These are phyloP conservation scores for Drosophila mauritiana DNA, from an alignment of 1,140 invertebrate species.

Conservation along the genomic window DNA sequence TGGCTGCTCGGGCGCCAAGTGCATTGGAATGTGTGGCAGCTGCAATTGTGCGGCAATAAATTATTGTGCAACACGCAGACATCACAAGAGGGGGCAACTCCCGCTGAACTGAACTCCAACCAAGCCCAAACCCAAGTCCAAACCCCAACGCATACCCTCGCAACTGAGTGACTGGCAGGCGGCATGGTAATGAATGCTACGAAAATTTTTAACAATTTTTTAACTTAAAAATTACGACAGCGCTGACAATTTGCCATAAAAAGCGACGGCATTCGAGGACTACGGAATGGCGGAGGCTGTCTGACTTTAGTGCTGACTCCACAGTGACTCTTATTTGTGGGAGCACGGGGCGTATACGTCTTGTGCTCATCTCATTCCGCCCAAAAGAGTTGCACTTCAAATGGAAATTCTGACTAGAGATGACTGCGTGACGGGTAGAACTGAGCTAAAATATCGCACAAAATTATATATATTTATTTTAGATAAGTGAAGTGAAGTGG, in stretches of 20 bases:
- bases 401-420: slow-evolving; percentile 10
- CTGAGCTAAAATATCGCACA: no score
- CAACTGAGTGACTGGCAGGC: slow-evolving; percentile 54
- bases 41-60: slow-evolving; percentile 82
- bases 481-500: no score
- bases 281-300: slow-evolving; percentile 20
- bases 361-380: slow-evolving; percentile 1
- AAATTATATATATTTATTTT: no score
- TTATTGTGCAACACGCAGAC: slow-evolving; percentile 81
- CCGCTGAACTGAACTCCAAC: slow-evolving; percentile 10
- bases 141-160: neutral
- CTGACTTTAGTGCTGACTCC: slow-evolving; percentile 65
- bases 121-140: neutral
- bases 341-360: neutral
- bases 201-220: slow-evolving; percentile 81
- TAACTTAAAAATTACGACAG: slow-evolving; percentile 80
- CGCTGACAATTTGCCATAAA: slow-evolving; percentile 80
- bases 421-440: slow-evolving; percentile 11
- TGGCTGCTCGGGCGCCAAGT: slow-evolving; percentile 65
- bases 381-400: slow-evolving; percentile 11
- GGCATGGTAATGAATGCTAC: slow-evolving; percentile 76
- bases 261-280: slow-evolving; percentile 32
- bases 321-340: slow-evolving; percentile 7
- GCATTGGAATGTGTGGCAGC: slow-evolving; percentile 81
- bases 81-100: slow-evolving; percentile 30